A percentile compares a stretch with the other conserved stretches of the same genome.
phyloP scores from a whole-genome alignment of 1,140 invertebrate species.

The Drosophila prosaltans region DNA sequence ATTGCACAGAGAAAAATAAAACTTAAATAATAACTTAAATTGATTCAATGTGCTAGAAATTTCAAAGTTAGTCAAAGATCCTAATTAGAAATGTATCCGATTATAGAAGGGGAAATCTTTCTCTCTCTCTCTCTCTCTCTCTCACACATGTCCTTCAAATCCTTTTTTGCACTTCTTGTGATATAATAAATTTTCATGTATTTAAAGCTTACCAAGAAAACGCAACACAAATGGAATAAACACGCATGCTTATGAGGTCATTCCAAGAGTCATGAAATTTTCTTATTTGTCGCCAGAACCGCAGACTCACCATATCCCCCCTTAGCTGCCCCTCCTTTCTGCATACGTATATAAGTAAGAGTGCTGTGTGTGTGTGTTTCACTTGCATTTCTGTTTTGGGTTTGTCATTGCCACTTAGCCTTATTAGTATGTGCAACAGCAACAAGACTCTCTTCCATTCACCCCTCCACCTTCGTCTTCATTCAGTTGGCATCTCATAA shows the following conservation, averaged over 20 bases:
- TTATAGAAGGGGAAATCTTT: too few relatives aligned
- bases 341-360: not conserved
- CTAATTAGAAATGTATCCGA: too few relatives aligned
- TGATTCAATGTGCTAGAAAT: too few relatives aligned
- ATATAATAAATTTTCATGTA: conserved; percentile 10
- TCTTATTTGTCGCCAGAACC: conserved; percentile 42
- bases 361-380: conserved; percentile 29
- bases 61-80: too few relatives aligned
- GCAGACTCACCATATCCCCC: conserved; percentile 20
- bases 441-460: not conserved
- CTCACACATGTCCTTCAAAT: too few relatives aligned
- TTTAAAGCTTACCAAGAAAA: not conserved
- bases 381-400: conserved; percentile 68
- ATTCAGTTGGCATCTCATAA: conserved; percentile 39
- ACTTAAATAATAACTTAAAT: too few relatives aligned
- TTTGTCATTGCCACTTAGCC: conserved; percentile 80
- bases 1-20: not conserved
- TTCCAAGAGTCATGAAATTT: conserved; percentile 71
- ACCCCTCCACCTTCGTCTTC: not conserved
- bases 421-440: conserved; percentile 76
- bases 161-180: not conserved
- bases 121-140: too few relatives aligned
- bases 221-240: conserved; percentile 62
- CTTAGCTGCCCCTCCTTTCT: not conserved
- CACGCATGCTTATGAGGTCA: conserved; percentile 79